Evolutionary conservation across 2,797 vertebrate genomes (phyloP), one percentile per base, ranked within the genome.

Genomic region (Borostomias antarcticus): DNA sequence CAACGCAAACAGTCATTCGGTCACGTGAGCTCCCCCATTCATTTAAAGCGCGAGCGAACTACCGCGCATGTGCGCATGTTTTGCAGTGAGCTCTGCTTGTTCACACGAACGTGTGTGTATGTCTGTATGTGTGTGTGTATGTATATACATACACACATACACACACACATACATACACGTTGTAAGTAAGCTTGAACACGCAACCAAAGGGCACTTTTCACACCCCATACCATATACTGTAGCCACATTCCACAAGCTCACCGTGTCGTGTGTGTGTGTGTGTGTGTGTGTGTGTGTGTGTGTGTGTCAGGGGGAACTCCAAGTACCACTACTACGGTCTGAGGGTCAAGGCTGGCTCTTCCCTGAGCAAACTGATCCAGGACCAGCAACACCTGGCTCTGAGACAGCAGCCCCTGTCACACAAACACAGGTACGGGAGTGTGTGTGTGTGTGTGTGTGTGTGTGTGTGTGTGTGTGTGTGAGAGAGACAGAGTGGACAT

Each of bases 271-370:
- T n/a, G n/a, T n/a, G n/a, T n/a, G n/a, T n/a, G n/a, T n/a, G n/a
- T n/a, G n/a, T n/a, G n/a, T 29, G 26, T 28, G 37, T 7, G 23
- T 48, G 19, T 66, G 56, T 1, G 0, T 47, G n/a, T 64, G 17
- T 79, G 15, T 72, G 32, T 84, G 77, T 66, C 84, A 98, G 96
- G 79, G 95, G 95, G 43, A 98, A 97, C 84, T 98, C 95, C 0
- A 98, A 98, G 83, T 98, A 98, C 88, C 96, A 98, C 84, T 98
- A 98, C 82, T 98, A 98, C 2, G 95, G 96, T 37, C 91, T 98
- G 66, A 91, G 95, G 70, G 96, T 98, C 83, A 98, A 97, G 86
- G 94, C 92, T 40, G 93, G 91, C 71, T 97, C 96, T 0, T 92
- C 95, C 1, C 87, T 97, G 68, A 90, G 95, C 54, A 87, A 94